A percentile compares a stretch with the other conserved stretches of the same genome.
These are phyloP conservation scores for Zosterops borbonicus DNA, from an alignment of 2,113 vertebrate genomes.

Conservation along the genomic window DNA sequence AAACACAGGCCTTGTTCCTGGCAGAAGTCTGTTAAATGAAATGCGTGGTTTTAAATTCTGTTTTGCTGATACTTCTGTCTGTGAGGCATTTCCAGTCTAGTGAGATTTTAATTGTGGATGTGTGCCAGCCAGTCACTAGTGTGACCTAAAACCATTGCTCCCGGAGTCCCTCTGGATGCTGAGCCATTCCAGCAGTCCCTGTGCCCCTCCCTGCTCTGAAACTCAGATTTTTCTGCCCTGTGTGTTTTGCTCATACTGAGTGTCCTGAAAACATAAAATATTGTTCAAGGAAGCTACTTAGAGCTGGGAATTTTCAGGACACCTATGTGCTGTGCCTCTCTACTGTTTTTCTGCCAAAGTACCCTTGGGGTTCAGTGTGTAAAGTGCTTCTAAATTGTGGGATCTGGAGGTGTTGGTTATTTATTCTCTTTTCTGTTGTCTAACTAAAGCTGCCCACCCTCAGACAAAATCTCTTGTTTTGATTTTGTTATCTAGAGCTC, in stretches of 20 bases:
- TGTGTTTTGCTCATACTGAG: not conserved
- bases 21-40: conserved; percentile 1
- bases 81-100: conserved; percentile 57
- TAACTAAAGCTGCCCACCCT: not conserved
- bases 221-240: not conserved
- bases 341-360: not conserved
- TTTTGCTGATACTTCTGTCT: conserved; percentile 62
- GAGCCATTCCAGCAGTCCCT: not conserved
- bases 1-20: not conserved
- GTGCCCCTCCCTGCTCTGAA: not conserved
- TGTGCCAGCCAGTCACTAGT: conserved; percentile 35
- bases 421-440: not conserved
- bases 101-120: conserved; percentile 51
- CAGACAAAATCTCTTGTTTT: not conserved
- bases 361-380: not conserved
- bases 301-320: not conserved
- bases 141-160: conserved; percentile 17
- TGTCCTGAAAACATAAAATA: not conserved
- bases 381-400: not conserved
- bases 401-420: not conserved
- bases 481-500: conserved; percentile 74
- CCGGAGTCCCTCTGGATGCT: not conserved
- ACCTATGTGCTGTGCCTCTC: not conserved
- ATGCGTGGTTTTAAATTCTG: not conserved
- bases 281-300: not conserved